Evolutionary conservation across 1,140 invertebrate genomes (phyloP), one percentile per base, ranked within the genome.

Genomic region (Hycleus cichorii): DNA sequence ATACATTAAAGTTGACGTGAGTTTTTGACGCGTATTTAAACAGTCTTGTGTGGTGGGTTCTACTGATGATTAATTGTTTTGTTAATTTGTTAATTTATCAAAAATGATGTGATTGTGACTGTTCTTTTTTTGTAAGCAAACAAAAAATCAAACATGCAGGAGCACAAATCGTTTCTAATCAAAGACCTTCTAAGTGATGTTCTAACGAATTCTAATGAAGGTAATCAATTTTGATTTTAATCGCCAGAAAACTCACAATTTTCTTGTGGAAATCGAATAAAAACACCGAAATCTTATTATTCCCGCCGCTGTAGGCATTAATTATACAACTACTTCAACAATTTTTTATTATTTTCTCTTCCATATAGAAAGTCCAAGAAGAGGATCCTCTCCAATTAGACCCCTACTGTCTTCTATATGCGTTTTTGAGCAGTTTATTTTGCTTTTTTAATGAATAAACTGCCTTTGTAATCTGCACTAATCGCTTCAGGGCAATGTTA

Each of bases 161-260:
- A 88, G 72, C 83, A 86, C 60, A 89, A 89, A 68, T 89, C 87
- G 2, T 89, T 89, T 72, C 71, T 89, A 10, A 89, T 89, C 57
- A 81, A 83, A 62, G 87, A 89, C 72, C 78, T 89, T 11, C 76
- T 89, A 10, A 85, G 87, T 2, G 87, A 89, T 66, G 84, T 89
- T 47, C 74, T 89, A 77, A 39, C 75, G 69, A 59, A 51, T 60
- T 60, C 64, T 10, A 51, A 61, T 49, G 59, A 64, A 63, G 65
- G 67, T 69, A 64, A 60, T 45, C 48, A 24, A 8, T 50, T 11
- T 38, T 55, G 43, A 25, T 47, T 7, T 25, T 12, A 0, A 5
- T 26, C 18, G 18, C 7, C 3, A 47, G 8, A 25, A 12, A 27
- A 12, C 12, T 18, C 6, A 47, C 3, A 8, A 47, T 25, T 8